A percentile compares a stretch with the other conserved stretches of the same genome.
Conservation (phyloP, 1,140 invertebrate species). For the Amphibalanus amphitrite region DNA sequence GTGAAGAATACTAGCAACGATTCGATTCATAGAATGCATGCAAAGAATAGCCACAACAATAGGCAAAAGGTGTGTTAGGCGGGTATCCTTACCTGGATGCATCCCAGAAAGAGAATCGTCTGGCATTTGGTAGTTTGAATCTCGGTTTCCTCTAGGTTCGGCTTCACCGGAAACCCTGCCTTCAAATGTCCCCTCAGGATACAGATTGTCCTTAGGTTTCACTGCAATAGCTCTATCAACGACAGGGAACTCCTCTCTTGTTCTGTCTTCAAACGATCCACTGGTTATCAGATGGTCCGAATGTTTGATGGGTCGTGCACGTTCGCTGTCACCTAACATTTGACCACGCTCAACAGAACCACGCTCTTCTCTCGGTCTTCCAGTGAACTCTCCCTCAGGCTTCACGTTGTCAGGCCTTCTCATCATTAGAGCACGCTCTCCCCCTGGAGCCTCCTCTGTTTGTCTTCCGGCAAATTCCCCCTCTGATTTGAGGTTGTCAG, state of each 20-base stretch:
- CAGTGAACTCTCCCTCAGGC: conserved; percentile 10
- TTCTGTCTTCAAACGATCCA: conserved; percentile 31
- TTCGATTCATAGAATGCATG: too few relatives aligned
- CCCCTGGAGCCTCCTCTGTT: conserved; percentile 22
- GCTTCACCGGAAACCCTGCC: conserved; percentile 18
- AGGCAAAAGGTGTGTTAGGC: too few relatives aligned
- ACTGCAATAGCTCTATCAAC: conserved; percentile 8
- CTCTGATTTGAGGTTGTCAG: conserved; percentile 17
- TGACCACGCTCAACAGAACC: too few relatives aligned
- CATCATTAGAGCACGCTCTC: conserved; percentile 29
- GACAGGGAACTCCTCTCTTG: neutral
- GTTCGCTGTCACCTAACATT: conserved; percentile 17
- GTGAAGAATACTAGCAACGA: too few relatives aligned
- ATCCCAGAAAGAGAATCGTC: conserved; percentile 6
- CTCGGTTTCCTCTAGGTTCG: neutral
- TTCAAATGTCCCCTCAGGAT: conserved; percentile 35
- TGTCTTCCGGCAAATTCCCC: conserved; percentile 20
- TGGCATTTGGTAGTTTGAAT: conserved; percentile 10
- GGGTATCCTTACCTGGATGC: too few relatives aligned
- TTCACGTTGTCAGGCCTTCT: conserved; percentile 38
- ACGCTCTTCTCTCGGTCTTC: neutral
- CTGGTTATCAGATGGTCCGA: conserved; percentile 38
- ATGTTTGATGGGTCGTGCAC: conserved; percentile 25
- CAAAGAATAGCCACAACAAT: too few relatives aligned
- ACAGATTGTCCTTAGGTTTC: conserved; percentile 28